Percentiles rank a stretch among this genome's conserved stretches.
Conservation (phyloP, 2,888 invertebrate genomes). For the Polyploca ridens region DNA sequence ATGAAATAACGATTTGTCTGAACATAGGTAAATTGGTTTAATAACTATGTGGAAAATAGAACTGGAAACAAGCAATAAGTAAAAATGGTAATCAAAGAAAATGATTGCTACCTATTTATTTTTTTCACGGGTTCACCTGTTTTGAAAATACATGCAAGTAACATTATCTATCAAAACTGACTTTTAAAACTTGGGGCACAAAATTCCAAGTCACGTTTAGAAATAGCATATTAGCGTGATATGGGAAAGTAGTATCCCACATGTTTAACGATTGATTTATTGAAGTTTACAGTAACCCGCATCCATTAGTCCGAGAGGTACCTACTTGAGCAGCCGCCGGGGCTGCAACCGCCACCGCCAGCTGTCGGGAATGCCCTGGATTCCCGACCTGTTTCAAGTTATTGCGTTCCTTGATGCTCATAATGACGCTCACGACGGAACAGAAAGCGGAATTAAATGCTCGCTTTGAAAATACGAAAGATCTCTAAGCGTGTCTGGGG, state of each 20-base stretch:
- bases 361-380: constrained; percentile 35
- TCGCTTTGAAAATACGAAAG: not conserved
- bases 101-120: no score
- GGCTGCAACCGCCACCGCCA: constrained; percentile 21
- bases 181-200: no score
- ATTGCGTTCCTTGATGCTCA: constrained; percentile 41
- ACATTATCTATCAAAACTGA: no score
- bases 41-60: no score
- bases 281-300: not conserved
- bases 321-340: constrained; percentile 18
- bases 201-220: no score
- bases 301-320: constrained; percentile 10
- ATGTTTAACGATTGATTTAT: not conserved
- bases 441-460: constrained; percentile 1
- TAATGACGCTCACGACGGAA: constrained; percentile 10
- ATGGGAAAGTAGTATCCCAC: not conserved
- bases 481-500: not conserved
- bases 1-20: no score
- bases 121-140: no score
- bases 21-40: no score
- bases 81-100: no score
- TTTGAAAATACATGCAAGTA: no score
- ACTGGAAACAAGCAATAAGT: no score
- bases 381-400: constrained; percentile 45
- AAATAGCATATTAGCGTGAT: not conserved